Evolutionary conservation across 2,888 invertebrate genomes (phyloP).

Genomic region (Xestia sexstrigata): DNA sequence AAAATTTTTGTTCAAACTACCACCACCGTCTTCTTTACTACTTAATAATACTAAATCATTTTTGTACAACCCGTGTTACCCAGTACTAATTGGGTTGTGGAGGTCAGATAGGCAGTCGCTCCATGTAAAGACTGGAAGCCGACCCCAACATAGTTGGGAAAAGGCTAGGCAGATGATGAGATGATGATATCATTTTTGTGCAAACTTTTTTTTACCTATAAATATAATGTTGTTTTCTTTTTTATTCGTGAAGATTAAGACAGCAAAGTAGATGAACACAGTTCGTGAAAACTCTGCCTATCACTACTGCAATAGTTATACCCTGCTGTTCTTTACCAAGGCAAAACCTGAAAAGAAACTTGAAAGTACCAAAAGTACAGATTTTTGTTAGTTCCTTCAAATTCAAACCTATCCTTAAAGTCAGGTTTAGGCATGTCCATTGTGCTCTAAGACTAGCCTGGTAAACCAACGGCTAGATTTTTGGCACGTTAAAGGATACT

Average conservation of each 20-base stretch:
- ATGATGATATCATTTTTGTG: too few species aligned
- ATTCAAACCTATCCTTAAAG: background rate
- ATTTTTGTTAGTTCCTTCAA: background rate
- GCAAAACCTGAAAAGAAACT: background rate
- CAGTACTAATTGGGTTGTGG: too few species aligned
- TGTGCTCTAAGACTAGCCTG: background rate
- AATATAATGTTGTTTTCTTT: too few species aligned
- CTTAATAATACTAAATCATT: too few species aligned
- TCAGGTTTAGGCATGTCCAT: background rate
- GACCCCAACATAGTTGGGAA: too few species aligned
- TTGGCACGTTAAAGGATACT: conserved; percentile 9
- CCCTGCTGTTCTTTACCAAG: background rate
- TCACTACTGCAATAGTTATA: background rate
- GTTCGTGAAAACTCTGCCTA: background rate
- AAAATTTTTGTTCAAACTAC: background rate
- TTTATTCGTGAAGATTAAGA: too few species aligned
- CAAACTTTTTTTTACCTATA: too few species aligned
- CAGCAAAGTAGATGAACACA: background rate
- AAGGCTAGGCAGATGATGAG: too few species aligned
- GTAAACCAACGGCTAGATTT: conserved; percentile 11
- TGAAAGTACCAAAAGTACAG: background rate
- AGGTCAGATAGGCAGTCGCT: too few species aligned
- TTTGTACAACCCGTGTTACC: too few species aligned
- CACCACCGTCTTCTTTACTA: background rate
- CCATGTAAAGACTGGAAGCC: too few species aligned